Percentiles rank a stretch among this genome's conserved stretches.
These are phyloP conservation scores for Lutjanus erythropterus DNA, from an alignment of 2,113 vertebrate genomes.

Conservation along the genomic window DNA sequence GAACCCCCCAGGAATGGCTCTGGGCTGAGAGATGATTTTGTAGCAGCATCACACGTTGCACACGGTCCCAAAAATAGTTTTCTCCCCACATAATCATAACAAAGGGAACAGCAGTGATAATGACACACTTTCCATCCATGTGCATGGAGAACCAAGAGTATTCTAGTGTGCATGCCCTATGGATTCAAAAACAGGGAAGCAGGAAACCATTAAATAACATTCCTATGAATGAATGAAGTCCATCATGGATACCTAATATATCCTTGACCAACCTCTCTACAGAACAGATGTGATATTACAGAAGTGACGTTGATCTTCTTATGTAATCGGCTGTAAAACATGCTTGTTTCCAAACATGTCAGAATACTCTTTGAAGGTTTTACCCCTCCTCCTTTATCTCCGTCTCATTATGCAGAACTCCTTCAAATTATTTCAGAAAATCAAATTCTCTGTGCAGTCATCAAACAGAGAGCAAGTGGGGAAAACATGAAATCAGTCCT, in stretches of 20 bases:
- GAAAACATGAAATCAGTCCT: slow-evolving; percentile 44
- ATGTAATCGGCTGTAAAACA: not conserved
- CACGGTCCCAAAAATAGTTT: too few species aligned
- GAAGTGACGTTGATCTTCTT: not conserved
- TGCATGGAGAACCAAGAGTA: too few species aligned
- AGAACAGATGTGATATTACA: not conserved
- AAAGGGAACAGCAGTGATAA: too few species aligned
- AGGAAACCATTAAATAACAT: not conserved
- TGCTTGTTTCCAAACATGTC: not conserved
- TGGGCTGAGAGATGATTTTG: too few species aligned
- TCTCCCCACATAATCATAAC: too few species aligned
- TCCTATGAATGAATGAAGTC: not conserved
- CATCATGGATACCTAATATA: not conserved
- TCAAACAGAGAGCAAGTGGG: slow-evolving; percentile 28
- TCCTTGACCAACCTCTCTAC: not conserved
- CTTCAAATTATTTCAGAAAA: slow-evolving; percentile 33
- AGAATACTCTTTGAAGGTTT: slow-evolving; percentile 3
- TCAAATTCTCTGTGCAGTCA: slow-evolving; percentile 21
- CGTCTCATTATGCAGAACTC: slow-evolving; percentile 13
- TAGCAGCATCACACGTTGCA: too few species aligned
- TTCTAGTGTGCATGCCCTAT: not conserved
- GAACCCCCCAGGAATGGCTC: too few species aligned
- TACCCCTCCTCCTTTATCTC: not conserved
- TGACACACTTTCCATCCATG: too few species aligned
- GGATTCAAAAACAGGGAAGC: not conserved